phyloP scores from a whole-genome alignment of 1,140 invertebrate species.

The Acarapis woodi region DNA sequence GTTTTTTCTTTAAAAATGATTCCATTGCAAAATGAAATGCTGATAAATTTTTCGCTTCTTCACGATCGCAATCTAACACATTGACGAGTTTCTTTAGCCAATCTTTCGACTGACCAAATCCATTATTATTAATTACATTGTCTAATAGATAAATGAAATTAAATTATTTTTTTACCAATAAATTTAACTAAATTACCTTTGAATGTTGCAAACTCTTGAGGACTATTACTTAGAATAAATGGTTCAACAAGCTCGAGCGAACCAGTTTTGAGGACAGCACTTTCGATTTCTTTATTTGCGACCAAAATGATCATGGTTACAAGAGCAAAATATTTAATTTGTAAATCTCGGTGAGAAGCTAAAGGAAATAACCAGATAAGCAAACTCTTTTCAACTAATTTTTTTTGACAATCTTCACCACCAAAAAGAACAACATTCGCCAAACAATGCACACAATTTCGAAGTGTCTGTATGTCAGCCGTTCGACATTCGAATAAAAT shows the following conservation, averaged over 20 bases:
- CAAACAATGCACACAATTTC: constrained; percentile 79
- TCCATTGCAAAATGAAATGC: constrained; percentile 99
- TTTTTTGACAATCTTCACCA: constrained; percentile 82
- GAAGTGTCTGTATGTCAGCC: constrained; percentile 61
- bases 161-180: too few relatives aligned
- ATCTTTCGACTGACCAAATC: constrained; percentile 83
- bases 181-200: constrained; percentile 51
- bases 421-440: constrained; percentile 89
- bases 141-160: too few relatives aligned
- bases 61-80: constrained; percentile 73
- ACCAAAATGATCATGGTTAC: constrained; percentile 83
- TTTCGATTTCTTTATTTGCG: constrained; percentile 93
- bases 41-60: constrained; percentile 80
- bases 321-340: constrained; percentile 92
- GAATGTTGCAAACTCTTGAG: constrained; percentile 73
- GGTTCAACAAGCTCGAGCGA: constrained; percentile 84
- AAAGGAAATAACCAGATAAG: constrained; percentile 94
- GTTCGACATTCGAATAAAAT: constrained; percentile 79
- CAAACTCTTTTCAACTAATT: constrained; percentile 81
- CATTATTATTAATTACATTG: too few relatives aligned
- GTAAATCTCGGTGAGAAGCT: constrained; percentile 83
- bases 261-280: constrained; percentile 72
- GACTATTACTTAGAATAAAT: constrained; percentile 73
- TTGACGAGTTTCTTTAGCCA: constrained; percentile 80
- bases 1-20: constrained; percentile 83